Conservation (phyloP, 2,888 invertebrate genomes). For the Polydrusus tereticollis region DNA sequence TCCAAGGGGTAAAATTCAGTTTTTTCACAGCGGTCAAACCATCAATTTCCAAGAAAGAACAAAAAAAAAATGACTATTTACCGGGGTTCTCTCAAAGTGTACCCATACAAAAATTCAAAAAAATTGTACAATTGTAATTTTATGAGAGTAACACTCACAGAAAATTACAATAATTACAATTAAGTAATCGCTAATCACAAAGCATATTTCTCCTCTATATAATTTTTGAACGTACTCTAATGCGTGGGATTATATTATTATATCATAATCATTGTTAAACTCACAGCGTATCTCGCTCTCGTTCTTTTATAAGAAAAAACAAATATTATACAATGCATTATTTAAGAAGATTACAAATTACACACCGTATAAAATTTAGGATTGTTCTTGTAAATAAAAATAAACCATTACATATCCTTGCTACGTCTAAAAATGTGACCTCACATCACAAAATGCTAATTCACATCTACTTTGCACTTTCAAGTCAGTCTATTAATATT, state of each 20-base stretch:
- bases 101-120: too few species aligned
- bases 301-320: constrained; percentile 6
- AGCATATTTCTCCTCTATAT: background rate
- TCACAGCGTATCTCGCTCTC: background rate
- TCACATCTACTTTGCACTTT: constrained; percentile 43
- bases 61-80: background rate
- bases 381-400: constrained; percentile 45
- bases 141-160: too few species aligned
- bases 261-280: constrained; percentile 11
- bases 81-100: too few species aligned
- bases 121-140: background rate
- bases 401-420: constrained; percentile 47
- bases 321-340: constrained; percentile 25
- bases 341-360: constrained; percentile 14
- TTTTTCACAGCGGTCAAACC: too few species aligned
- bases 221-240: background rate
- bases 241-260: constrained; percentile 1
- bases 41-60: background rate
- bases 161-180: too few species aligned
- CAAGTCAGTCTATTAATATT: constrained; percentile 49
- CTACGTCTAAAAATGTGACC: constrained; percentile 44
- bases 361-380: constrained; percentile 1
- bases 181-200: too few species aligned
- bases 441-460: constrained; percentile 48
- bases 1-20: too few species aligned